These are phyloP conservation scores for Thaleichthys pacificus DNA, from an alignment of 2,797 vertebrate species.

Conservation along the genomic window DNA sequence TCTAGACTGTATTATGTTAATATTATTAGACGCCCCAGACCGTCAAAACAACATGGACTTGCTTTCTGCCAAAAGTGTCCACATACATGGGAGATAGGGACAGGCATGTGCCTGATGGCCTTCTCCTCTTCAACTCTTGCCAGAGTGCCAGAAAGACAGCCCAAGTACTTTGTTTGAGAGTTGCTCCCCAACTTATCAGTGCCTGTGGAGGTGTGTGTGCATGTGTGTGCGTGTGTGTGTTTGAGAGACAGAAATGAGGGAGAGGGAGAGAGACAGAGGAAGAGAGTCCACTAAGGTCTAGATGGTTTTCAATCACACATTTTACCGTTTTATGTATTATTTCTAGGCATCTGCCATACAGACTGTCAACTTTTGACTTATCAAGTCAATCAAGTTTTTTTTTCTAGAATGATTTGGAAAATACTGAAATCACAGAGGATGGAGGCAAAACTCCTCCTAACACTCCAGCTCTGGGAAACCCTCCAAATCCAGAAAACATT, in stretches of 20 bases:
- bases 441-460: slow-evolving; percentile 76
- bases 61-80: slow-evolving; percentile 26
- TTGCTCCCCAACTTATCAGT: slow-evolving; percentile 57
- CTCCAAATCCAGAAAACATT: slow-evolving; percentile 79
- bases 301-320: neutral
- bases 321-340: neutral
- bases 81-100: slow-evolving; percentile 51
- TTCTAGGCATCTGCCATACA: neutral
- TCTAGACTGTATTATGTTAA: neutral
- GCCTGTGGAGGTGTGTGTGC: slow-evolving; percentile 13
- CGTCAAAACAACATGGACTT: neutral
- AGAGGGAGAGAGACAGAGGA: neutral
- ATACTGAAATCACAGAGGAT: slow-evolving; percentile 77
- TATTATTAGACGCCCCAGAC: neutral
- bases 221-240: slow-evolving; percentile 9
- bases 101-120: slow-evolving; percentile 48
- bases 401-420: slow-evolving; percentile 71
- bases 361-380: neutral
- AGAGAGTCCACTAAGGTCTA: neutral
- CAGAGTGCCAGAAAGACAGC: slow-evolving; percentile 46
- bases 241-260: neutral
- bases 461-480: slow-evolving; percentile 78
- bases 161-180: slow-evolving; percentile 52
- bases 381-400: slow-evolving; percentile 5
- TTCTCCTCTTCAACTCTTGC: slow-evolving; percentile 34